Percentiles rank a stretch among this genome's conserved stretches.
Conservation (phyloP, 2,113 vertebrate genomes). For the Cynocephalus volans region DNA sequence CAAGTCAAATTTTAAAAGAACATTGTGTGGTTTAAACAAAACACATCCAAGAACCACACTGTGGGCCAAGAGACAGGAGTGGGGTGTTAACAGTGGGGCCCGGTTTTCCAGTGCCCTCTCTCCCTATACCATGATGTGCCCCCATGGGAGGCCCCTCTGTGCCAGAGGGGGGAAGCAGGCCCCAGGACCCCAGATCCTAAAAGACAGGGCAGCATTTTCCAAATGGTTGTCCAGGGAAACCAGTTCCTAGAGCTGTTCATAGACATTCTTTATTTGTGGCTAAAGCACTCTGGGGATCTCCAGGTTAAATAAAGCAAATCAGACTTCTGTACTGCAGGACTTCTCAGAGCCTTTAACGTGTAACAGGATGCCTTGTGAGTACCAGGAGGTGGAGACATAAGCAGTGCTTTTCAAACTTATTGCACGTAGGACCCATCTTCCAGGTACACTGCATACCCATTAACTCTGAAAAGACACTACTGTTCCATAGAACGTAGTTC, state of each 20-base stretch:
- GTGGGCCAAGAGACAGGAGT: not conserved
- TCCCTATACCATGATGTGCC: rapidly evolving
- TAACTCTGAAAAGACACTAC: not conserved
- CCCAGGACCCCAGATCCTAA: not conserved
- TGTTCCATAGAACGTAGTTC: not conserved
- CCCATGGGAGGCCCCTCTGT: rapidly evolving
- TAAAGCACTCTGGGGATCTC: not conserved
- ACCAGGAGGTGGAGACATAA: not conserved
- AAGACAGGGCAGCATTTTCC: not conserved
- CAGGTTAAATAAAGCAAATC: not conserved
- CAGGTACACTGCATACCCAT: too few species aligned
- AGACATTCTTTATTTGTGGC: not conserved
- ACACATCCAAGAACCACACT: not conserved
- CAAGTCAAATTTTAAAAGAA: constrained; percentile 68
- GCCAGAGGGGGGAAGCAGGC: too few species aligned
- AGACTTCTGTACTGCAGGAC: not conserved
- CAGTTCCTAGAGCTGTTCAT: not conserved
- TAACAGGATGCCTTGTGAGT: not conserved
- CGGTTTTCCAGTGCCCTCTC: not conserved
- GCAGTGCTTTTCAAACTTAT: not conserved
- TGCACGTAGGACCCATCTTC: not conserved
- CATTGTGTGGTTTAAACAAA: constrained; percentile 32
- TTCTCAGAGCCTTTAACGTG: not conserved
- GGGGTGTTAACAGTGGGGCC: rapidly evolving
- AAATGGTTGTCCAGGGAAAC: not conserved